These are phyloP conservation scores for Diabrotica undecimpunctata DNA, from an alignment of 1,140 invertebrate species.

Conservation along the genomic window DNA sequence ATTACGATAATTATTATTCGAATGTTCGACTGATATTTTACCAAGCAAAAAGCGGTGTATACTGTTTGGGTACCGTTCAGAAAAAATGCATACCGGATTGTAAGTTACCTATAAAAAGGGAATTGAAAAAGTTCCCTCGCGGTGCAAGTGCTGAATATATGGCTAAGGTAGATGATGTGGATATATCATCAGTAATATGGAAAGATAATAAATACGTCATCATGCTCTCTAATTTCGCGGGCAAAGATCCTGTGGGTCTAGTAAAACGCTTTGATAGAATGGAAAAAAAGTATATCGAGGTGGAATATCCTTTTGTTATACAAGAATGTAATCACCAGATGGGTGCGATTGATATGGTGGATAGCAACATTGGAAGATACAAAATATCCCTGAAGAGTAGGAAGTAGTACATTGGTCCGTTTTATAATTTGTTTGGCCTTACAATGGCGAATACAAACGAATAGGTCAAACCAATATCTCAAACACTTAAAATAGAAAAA, in stretches of 20 bases:
- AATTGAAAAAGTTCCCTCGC: constrained; percentile 12
- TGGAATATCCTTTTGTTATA: constrained; percentile 21
- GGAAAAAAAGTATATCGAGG: constrained; percentile 22
- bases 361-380: too few relatives aligned
- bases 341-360: constrained; percentile 43
- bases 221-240: constrained; percentile 23
- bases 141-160: constrained; percentile 25
- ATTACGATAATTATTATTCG: constrained; percentile 27
- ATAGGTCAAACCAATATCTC: too few relatives aligned
- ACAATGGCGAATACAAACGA: too few relatives aligned
- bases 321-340: constrained; percentile 23
- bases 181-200: too few relatives aligned
- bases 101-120: too few relatives aligned
- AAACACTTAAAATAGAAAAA: too few relatives aligned
- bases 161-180: constrained; percentile 29
- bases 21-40: constrained; percentile 26
- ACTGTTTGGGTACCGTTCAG: constrained; percentile 27
- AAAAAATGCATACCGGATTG: constrained; percentile 19
- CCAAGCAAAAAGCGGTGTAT: constrained; percentile 30
- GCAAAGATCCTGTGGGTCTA: constrained; percentile 11
- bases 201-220: too few relatives aligned
- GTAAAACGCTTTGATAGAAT: constrained; percentile 23
- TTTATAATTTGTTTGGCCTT: too few relatives aligned
- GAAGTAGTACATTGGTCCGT: too few relatives aligned
- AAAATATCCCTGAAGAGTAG: too few relatives aligned